Conservation (phyloP, 2,888 invertebrate genomes). For the Erebia palarica region DNA sequence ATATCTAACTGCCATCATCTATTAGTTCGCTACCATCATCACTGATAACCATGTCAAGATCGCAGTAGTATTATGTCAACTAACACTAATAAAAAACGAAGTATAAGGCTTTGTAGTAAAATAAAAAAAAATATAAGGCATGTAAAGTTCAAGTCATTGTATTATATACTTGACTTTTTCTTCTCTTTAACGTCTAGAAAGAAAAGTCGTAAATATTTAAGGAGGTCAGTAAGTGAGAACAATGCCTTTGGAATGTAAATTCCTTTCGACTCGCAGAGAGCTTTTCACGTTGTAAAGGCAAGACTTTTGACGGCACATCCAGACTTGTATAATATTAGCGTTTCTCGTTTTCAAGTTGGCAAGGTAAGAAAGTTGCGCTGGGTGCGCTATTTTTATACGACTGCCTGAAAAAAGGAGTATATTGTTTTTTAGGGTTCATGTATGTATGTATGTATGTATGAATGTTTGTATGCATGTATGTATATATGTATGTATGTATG, state of each 20-base stretch:
- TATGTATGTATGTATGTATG: too few relatives aligned
- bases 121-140: not conserved
- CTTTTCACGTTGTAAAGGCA: slow-evolving; percentile 21
- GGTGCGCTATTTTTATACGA: not conserved
- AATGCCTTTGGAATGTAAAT: slow-evolving; percentile 25
- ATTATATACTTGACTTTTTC: not conserved
- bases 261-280: slow-evolving; percentile 18
- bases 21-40: too few relatives aligned
- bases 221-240: slow-evolving; percentile 20
- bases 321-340: not conserved
- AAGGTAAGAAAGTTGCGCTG: not conserved
- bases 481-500: too few relatives aligned
- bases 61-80: too few relatives aligned
- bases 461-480: too few relatives aligned
- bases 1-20: too few relatives aligned
- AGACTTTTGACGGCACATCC: slow-evolving; percentile 12
- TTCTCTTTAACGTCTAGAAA: slow-evolving; percentile 8
- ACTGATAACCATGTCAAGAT: too few relatives aligned
- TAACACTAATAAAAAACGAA: too few relatives aligned
- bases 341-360: slow-evolving; percentile 1
- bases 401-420: too few relatives aligned
- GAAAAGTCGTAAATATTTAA: slow-evolving; percentile 26
- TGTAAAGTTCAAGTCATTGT: slow-evolving; percentile 5
- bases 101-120: too few relatives aligned
- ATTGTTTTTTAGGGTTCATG: too few relatives aligned